phyloP scores from a whole-genome alignment of 2,888 invertebrate genomes.

The Oligia fasciuncula region DNA sequence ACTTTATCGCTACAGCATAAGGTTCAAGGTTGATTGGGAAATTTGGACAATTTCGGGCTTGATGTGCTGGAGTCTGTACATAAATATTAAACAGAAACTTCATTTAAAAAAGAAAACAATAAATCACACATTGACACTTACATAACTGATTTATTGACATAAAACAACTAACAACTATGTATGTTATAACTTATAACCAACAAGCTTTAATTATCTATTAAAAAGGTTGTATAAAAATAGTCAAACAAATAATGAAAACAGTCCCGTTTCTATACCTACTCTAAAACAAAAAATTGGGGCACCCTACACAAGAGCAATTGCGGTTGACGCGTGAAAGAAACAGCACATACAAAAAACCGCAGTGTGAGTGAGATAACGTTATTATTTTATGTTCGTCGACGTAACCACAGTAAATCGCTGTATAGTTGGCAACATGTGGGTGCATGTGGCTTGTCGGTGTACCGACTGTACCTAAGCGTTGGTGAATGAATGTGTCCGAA shows the following conservation, averaged over 20 bases:
- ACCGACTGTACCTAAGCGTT: slow-evolving; percentile 21
- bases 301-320: slow-evolving; percentile 56
- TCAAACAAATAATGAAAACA: background rate
- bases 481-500: slow-evolving; percentile 16
- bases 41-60: too few relatives aligned
- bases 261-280: slow-evolving; percentile 13
- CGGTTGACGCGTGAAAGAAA: slow-evolving; percentile 24
- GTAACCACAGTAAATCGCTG: slow-evolving; percentile 35
- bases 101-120: background rate
- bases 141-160: background rate
- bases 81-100: background rate
- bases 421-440: slow-evolving; percentile 55
- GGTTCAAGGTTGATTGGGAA: too few relatives aligned
- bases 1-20: too few relatives aligned
- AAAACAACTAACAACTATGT: background rate
- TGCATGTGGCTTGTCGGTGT: slow-evolving; percentile 47
- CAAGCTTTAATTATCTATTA: too few relatives aligned
- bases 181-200: too few relatives aligned
- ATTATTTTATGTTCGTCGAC: background rate
- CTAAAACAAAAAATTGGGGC: slow-evolving; percentile 35
- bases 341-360: slow-evolving; percentile 8
- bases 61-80: background rate
- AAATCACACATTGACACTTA: background rate
- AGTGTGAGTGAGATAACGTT: slow-evolving; percentile 22
- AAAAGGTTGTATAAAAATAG: too few relatives aligned